phyloP scores from a whole-genome alignment of 2,113 vertebrate species.

The Butastur rufipennis region DNA sequence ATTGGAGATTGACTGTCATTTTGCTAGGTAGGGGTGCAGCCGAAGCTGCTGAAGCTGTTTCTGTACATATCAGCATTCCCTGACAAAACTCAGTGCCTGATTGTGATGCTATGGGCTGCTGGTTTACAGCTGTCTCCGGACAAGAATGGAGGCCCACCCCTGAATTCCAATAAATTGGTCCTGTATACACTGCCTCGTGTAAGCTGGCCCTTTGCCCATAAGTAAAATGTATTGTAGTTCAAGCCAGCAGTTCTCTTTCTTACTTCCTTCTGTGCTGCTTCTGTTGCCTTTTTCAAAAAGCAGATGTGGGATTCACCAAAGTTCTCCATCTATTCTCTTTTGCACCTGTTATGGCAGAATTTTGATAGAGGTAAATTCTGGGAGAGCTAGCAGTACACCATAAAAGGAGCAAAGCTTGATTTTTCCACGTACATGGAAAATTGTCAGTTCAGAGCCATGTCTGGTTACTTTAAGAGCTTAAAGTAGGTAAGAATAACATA shows the following conservation, averaged over 20 bases:
- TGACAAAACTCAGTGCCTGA: conserved; percentile 84
- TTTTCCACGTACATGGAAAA: background rate
- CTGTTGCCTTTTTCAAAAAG: conserved; percentile 65
- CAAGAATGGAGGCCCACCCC: conserved; percentile 84
- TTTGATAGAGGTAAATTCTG: conserved; percentile 31
- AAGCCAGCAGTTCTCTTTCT: conserved; percentile 80
- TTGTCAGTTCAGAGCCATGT: background rate
- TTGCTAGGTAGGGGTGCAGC: conserved; percentile 76
- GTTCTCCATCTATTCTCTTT: conserved; percentile 59
- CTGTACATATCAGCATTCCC: conserved; percentile 89
- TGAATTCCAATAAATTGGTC: conserved; percentile 93
- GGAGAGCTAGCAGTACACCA: background rate
- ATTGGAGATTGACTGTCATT: conserved; percentile 86
- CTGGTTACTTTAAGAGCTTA: background rate
- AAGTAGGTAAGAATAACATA: background rate
- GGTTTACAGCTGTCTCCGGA: conserved; percentile 96
- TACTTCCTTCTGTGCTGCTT: conserved; percentile 80
- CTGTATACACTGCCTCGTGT: conserved; percentile 79
- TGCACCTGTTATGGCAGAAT: conserved; percentile 65
- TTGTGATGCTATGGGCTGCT: conserved; percentile 95
- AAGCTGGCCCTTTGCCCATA: conserved; percentile 89
- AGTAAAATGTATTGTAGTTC: conserved; percentile 73
- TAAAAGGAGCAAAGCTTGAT: background rate
- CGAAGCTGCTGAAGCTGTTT: conserved; percentile 77
- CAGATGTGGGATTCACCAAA: conserved; percentile 72